Percentiles rank a stretch among this genome's conserved stretches.
Evolutionary conservation across 2,797 vertebrate species (phyloP).

Genomic region (Parauchenoglanis ngamensis): DNA sequence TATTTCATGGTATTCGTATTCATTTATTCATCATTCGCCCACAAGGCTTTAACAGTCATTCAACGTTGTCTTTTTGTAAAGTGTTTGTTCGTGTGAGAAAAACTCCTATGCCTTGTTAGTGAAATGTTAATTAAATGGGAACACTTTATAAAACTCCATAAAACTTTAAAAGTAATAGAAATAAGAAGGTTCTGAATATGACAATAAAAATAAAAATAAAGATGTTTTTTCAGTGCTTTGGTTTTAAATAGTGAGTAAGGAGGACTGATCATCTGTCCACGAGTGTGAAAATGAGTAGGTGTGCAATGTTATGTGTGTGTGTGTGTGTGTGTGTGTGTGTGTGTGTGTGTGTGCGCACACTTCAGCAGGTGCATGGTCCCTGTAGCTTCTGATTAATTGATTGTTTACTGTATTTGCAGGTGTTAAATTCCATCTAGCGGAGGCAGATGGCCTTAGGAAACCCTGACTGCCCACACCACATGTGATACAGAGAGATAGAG

Average conservation of each 20-base stretch:
- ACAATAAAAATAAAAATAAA: not conserved
- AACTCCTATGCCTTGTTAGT: not conserved
- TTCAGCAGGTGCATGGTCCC: slow-evolving; percentile 48
- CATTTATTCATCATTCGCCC: not conserved
- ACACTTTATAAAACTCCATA: not conserved
- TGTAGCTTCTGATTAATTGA: slow-evolving; percentile 59
- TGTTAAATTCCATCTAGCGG: slow-evolving; percentile 57
- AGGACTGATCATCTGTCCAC: not conserved
- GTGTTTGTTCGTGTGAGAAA: not conserved
- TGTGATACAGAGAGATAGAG: not conserved
- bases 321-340: not conserved
- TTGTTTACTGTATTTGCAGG: slow-evolving; percentile 61
- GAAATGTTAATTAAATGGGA: not conserved
- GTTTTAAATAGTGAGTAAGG: not conserved
- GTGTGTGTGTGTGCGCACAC: not conserved
- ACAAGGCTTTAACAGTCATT: not conserved
- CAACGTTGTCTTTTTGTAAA: not conserved
- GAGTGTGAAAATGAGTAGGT: slow-evolving; percentile 7
- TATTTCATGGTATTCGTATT: not conserved
- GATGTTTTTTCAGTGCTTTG: not conserved
- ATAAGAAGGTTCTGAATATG: not conserved
- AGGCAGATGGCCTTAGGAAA: slow-evolving; percentile 50
- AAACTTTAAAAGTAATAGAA: not conserved
- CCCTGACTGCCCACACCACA: slow-evolving; percentile 23
- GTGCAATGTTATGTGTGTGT: not conserved